phyloP scores from a whole-genome alignment of 2,888 invertebrate species.

The Campoplex capitator region DNA sequence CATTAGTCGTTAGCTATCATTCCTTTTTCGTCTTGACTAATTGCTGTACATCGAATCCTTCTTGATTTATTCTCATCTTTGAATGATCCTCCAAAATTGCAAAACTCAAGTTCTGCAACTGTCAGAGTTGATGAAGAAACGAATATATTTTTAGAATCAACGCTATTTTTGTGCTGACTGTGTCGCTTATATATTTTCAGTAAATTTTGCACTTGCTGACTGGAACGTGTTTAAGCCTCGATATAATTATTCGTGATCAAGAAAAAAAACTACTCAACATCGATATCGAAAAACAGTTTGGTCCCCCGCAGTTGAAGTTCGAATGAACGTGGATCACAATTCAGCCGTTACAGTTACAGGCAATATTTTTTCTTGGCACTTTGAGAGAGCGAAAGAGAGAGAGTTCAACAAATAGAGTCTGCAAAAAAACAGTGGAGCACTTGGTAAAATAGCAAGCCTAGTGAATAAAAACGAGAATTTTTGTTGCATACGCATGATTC shows the following conservation, averaged over 20 bases:
- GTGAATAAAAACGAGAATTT: background rate
- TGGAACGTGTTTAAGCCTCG: too few relatives aligned
- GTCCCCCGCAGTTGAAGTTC: background rate
- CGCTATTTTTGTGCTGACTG: background rate
- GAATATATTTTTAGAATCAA: too few relatives aligned
- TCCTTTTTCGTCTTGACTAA: constrained; percentile 17
- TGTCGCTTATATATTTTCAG: background rate
- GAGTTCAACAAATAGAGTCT: background rate
- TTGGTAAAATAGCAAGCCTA: background rate
- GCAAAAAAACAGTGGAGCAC: background rate
- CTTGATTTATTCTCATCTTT: background rate
- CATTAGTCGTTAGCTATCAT: constrained; percentile 20
- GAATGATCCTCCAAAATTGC: background rate
- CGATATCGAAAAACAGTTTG: background rate
- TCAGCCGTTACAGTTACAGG: background rate
- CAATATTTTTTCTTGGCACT: too few relatives aligned
- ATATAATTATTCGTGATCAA: background rate
- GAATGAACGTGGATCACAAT: background rate
- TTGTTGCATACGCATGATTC: background rate
- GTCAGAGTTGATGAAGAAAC: background rate
- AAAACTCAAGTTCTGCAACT: background rate
- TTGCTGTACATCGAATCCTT: constrained; percentile 12
- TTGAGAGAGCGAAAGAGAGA: background rate
- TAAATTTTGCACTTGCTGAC: background rate
- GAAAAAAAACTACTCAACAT: background rate